Evolutionary conservation across 2,113 vertebrate genomes (phyloP), one percentile per base, ranked within the genome.

Genomic region (Gymnarchus niloticus): DNA sequence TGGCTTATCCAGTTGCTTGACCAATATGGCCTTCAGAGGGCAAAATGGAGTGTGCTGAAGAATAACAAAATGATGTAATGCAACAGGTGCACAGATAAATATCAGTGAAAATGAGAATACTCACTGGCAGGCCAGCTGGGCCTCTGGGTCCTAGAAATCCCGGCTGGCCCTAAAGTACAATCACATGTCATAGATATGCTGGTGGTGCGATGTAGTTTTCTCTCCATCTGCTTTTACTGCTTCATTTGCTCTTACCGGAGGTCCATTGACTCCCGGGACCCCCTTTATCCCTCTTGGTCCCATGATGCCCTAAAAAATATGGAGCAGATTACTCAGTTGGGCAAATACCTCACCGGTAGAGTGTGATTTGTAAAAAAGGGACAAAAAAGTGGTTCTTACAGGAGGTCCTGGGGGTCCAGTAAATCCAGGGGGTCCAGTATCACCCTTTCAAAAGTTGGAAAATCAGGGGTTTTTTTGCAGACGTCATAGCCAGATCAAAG

Each of bases 181-280:
- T 5, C 7, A 56, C 25, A 21, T 2, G 46, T 23, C 23, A 37
- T 4, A 23, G 17, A 83, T 83, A 14, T 44, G 1, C n/a, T 5
- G 25, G n/a, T 44, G 19, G n/a, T 48, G 78, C n/a, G 49, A 37
- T 81, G 54, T 2, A 23, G 33, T 2, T 7, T 59, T 21, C 19
- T 19, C 21, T 41, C 44, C 6, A 82, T 28, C n/a, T 4, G 10
- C 17, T 23, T 41, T 59, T 51, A 6, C 14, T 41, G 21, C n/a
- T 10, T 51, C 21, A 17, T 57, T 1, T 88, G 44, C 85, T 89
- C 93, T 93, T 90, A 95, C 95, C 33, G 93, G 91, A 37, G 93
- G 90, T 52, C 95, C 94, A 25, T 91, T 94, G 84, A 94, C 91
- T 51, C 95, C 95, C 6, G 83, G 25, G 21, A 92, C 76, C 73